Base-by-base conservation (phyloP, 2,888 invertebrate genomes). In the Agrilus cyanescens region DNA sequence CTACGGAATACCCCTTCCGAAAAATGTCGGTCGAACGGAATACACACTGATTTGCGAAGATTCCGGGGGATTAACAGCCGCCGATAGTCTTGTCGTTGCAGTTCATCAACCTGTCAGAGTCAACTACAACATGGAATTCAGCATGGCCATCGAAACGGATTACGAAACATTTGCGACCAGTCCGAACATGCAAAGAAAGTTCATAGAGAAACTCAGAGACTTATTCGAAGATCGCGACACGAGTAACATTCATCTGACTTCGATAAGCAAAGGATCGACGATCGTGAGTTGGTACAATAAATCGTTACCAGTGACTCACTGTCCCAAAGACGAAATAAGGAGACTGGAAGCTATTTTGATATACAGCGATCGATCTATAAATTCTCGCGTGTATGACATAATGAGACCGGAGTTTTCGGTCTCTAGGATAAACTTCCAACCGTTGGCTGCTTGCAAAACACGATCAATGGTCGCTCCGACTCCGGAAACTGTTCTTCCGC, bases 221-320 rank as follows among this genome's bases (percentile, higher is more conserved):
- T 60, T 91, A 10, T 90, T 89, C 59, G 80, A 80, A 1, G 90
- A 93, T 64, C 68, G 68, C 16, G 78, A 82, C 47, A 75, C 86
- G 0, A 75, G 74, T 25, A 77, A 82, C 44, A 84, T 93, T 46
- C 76, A 82, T 46, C 73, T 93, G 46, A 77, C 80, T 38, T 78
- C 78, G 46, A 78, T 90, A 40, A 71, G 72, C 2, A 69, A 73
- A 45, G 78, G 78, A 33, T 78, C 81, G 16, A 82, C 82, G 12
- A 75, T 82, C 46, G 77, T 85, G 35, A 78, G 78, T 47, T 85
- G 85, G 77, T 79, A 84, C 63, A 95, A 95, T 65, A 82, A 81
- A 35, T 82, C 86, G 18, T 61, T 90, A 33, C 76, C 82, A 16
- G 75, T 76, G 51, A 74, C 77, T 49, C 67, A 74, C 38, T 95